Base-by-base conservation (phyloP, 2,797 vertebrate species). In the Otolemur crassicaudatus region DNA sequence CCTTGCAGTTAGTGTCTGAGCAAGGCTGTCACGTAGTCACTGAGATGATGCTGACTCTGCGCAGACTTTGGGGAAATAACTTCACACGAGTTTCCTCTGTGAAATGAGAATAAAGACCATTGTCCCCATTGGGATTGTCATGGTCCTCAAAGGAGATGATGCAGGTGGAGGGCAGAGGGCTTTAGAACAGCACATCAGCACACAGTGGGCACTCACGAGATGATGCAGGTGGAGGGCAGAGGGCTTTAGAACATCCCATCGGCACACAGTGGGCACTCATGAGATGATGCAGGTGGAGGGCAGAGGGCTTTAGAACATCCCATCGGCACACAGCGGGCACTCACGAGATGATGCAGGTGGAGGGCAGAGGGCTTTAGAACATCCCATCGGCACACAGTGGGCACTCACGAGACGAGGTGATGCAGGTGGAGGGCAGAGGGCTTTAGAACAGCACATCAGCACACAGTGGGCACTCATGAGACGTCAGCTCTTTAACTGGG, bases 51-150 rank as follows among this genome's bases (percentile, higher is more conserved):
- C 22, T 79, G 34, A 70, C 27, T 75, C 7, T 31, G 7, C 40
- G 22, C 17, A 70, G 46, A 10, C 25, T 92, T 70, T 56, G 16
- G 34, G 19, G 12, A 86, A 90, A 84, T 53, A 11, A 79, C 49
- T 65, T 85, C 31, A 49, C 20, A 19, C 61, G 23, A 14, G 11
- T 53, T 96, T 91, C 29, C 81, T 73, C 82, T 76, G n/a, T 75
- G 77, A 94, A 93, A 76, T 94, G 17, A 90, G 83, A 75, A 89
- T 37, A 94, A 86, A 77, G 72, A 72, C 65, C 79, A 31, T 25
- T 76, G 1, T 85, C 83, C 7, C 60, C 77, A 56, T 17, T 17
- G 2, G 27, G 0, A 5, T 92, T 53, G 16, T 61, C 80, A 49
- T 70, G 7, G 17, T 91, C 79, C 63, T 87, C 31, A 75, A 75